Conservation (phyloP, 1,140 invertebrate genomes). For the Pemphigus obesinymphae region DNA sequence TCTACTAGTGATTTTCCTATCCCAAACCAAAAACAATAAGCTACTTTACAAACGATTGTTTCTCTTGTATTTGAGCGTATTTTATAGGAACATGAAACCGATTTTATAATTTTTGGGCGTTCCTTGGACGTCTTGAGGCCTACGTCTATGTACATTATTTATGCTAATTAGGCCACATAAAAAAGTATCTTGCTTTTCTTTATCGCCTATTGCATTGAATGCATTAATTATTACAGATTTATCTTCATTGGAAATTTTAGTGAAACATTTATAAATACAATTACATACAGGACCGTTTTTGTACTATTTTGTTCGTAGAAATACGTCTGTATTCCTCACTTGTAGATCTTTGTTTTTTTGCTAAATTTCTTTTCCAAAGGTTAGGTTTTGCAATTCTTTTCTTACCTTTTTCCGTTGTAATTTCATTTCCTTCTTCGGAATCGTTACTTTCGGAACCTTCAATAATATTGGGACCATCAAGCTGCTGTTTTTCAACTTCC, state of each 20-base stretch:
- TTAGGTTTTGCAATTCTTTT: background rate
- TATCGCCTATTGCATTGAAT: background rate
- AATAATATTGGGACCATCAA: background rate
- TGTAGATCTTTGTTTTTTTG: background rate
- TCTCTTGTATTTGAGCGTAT: background rate
- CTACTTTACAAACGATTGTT: background rate
- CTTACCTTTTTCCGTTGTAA: background rate
- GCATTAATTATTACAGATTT: background rate
- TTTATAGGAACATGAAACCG: background rate
- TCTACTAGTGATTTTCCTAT: background rate
- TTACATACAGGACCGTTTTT: background rate
- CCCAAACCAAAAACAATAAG: background rate
- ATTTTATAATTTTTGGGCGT: background rate
- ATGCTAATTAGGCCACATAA: background rate
- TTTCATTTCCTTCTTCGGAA: background rate
- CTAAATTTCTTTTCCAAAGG: background rate
- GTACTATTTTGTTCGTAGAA: background rate
- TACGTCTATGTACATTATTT: background rate
- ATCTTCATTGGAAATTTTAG: background rate
- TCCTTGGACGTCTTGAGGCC: background rate
- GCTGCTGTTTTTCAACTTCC: background rate
- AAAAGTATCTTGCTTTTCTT: background rate
- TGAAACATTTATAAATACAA: background rate
- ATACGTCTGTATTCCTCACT: background rate
- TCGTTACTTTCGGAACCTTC: background rate